Conservation (phyloP, 2,113 vertebrate species). For the Actinemys pallida region DNA sequence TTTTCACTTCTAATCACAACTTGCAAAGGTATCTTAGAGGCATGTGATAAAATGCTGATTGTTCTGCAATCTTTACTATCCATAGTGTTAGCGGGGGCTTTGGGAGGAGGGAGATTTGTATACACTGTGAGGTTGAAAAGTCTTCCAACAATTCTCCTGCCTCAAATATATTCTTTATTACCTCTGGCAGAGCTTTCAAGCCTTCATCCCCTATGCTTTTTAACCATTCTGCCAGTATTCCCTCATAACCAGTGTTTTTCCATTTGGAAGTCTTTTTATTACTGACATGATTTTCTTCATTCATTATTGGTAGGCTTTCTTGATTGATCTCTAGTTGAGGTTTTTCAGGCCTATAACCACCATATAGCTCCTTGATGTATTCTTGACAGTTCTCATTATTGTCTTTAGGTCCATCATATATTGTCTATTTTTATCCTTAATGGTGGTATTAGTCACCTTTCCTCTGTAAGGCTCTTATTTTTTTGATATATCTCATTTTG, state of each 20-base stretch:
- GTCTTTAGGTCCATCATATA: background rate
- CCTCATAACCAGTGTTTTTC: background rate
- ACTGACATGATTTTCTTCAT: background rate
- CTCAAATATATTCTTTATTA: background rate
- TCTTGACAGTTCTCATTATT: background rate
- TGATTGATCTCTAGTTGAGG: background rate
- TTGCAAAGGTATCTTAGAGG: background rate
- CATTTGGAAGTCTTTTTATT: background rate
- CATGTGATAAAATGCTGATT: background rate
- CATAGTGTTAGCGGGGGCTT: background rate
- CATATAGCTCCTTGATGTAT: background rate
- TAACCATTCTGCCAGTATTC: background rate
- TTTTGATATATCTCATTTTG: background rate
- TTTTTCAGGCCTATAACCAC: background rate
- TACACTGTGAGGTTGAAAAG: background rate
- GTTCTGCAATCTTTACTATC: background rate
- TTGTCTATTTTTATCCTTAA: background rate
- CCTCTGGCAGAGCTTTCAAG: background rate
- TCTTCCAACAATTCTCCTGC: background rate
- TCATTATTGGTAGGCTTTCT: background rate
- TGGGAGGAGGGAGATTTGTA: background rate
- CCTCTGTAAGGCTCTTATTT: background rate
- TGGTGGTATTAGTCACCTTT: background rate
- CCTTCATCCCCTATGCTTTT: background rate
- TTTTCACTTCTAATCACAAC: background rate